Evolutionary conservation across 2,888 invertebrate genomes (phyloP), one percentile per base, ranked within the genome.

Genomic region (Priapulus caudatus): DNA sequence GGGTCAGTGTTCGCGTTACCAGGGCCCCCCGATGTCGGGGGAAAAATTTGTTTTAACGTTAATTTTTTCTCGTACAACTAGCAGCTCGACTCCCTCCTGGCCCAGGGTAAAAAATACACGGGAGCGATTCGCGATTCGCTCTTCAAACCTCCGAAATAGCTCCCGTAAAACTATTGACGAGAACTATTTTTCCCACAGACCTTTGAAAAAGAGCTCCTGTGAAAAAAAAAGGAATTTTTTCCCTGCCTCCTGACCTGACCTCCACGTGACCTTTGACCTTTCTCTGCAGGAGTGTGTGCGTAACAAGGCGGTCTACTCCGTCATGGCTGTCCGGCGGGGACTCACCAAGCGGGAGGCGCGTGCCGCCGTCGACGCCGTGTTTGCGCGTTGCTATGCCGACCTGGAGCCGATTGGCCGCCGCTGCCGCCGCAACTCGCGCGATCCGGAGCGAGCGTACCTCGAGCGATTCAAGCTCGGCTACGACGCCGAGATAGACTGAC

Each of bases 311-410:
- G 64, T 85, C 20, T 77, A 81, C 59, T 92, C 93, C 0, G 80
- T 95, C 1, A 63, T 88, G 60, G 83, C 87, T 47, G 87, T 86
- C 0, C 78, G 89, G 51, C 80, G 84, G 63, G n/a, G n/a, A 33
- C 79, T 92, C 18, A 75, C 78, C 0, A 74, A 77, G 54, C 74
- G 77, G 48, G 81, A 87, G 67, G 92, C 89, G 0, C 72, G 78
- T 16, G 78, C 78, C 22, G 81, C 84, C 0, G 83, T 95, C 20
- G 84, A 92, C 59, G 78, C 83, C 64, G 92, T 93, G 1, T 95
- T 95, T 71, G 78, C 82, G 0, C 84, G 81, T 67, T 95, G 95
- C 69, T 93, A 93, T 65, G 79, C 79, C 19, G 93, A 95, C 70
- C 74, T 92, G 61, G 95, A 95, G 67, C 95, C 95, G 0, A 79